phyloP scores from a whole-genome alignment of 2,113 vertebrate species.

The Eublepharis macularius region DNA sequence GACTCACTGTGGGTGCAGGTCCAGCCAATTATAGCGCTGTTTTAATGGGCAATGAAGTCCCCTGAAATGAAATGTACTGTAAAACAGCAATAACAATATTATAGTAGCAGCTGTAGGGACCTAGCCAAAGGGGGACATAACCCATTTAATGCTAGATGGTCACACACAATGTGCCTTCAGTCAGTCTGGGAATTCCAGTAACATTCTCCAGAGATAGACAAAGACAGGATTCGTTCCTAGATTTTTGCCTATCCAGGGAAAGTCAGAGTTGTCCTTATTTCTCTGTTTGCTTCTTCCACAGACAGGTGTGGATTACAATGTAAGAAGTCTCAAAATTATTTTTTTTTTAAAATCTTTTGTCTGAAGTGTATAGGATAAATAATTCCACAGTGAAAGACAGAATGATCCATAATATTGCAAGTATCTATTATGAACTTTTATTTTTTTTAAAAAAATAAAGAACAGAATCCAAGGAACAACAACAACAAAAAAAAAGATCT shows the following conservation, averaged over 20 bases:
- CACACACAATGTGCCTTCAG: not conserved
- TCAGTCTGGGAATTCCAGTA: not conserved
- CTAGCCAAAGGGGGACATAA: no score
- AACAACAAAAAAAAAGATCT: not conserved
- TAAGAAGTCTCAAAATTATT: not conserved
- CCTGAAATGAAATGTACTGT: no score
- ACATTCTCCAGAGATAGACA: not conserved
- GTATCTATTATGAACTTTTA: not conserved
- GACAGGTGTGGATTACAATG: not conserved
- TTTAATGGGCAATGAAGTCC: no score
- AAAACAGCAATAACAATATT: no score
- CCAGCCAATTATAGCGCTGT: no score
- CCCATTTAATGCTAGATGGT: not conserved
- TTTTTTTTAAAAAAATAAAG: not conserved
- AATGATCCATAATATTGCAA: not conserved
- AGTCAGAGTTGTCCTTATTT: not conserved
- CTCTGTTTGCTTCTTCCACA: not conserved
- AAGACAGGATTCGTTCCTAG: not conserved
- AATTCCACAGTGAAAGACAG: not conserved
- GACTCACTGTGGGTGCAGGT: no score
- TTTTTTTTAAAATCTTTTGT: not conserved
- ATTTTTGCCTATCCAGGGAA: not conserved
- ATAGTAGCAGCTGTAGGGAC: no score
- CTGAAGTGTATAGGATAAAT: no score
- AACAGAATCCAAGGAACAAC: no score